Conservation (phyloP, 2,888 invertebrate species). For the Harpagoxenus sublaevis region DNA sequence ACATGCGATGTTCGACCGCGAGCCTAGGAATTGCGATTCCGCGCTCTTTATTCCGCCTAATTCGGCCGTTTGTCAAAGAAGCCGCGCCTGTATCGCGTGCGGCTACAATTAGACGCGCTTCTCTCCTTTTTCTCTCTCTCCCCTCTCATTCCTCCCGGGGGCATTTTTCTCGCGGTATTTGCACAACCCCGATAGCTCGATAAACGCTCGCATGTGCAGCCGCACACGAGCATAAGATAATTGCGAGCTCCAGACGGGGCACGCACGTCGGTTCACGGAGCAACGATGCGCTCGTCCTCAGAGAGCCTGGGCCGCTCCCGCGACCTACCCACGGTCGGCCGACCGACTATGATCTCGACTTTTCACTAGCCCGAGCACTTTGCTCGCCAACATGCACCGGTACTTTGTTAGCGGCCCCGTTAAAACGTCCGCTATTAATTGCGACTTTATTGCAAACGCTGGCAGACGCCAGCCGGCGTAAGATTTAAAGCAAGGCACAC, state of each 20-base stretch:
- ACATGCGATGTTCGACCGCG: background rate
- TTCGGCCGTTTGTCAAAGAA: slow-evolving; percentile 36
- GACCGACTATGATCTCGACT: slow-evolving; percentile 49
- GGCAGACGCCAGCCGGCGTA: slow-evolving; percentile 35
- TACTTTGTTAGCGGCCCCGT: slow-evolving; percentile 61
- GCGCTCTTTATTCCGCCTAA: slow-evolving; percentile 6
- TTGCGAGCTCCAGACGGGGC: slow-evolving; percentile 37
- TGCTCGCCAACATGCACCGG: slow-evolving; percentile 51
- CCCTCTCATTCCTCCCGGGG: background rate
- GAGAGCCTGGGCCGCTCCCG: slow-evolving; percentile 10
- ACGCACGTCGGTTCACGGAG: slow-evolving; percentile 14
- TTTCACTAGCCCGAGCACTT: slow-evolving; percentile 49
- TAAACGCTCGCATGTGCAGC: slow-evolving; percentile 41
- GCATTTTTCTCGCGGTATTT: slow-evolving; percentile 36
- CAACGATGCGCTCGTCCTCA: slow-evolving; percentile 1
- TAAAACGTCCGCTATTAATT: slow-evolving; percentile 62
- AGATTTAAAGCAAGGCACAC: slow-evolving; percentile 12
- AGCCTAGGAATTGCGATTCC: slow-evolving; percentile 2
- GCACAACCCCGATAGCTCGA: slow-evolving; percentile 38
- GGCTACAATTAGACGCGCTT: slow-evolving; percentile 30
- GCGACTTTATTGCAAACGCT: slow-evolving; percentile 61
- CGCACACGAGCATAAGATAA: slow-evolving; percentile 36
- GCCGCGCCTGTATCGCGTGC: slow-evolving; percentile 9
- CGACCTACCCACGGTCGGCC: slow-evolving; percentile 45
- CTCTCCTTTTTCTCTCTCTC: background rate